Base-by-base conservation (phyloP, 2,888 invertebrate species). In the Netelia fuscicornis region DNA sequence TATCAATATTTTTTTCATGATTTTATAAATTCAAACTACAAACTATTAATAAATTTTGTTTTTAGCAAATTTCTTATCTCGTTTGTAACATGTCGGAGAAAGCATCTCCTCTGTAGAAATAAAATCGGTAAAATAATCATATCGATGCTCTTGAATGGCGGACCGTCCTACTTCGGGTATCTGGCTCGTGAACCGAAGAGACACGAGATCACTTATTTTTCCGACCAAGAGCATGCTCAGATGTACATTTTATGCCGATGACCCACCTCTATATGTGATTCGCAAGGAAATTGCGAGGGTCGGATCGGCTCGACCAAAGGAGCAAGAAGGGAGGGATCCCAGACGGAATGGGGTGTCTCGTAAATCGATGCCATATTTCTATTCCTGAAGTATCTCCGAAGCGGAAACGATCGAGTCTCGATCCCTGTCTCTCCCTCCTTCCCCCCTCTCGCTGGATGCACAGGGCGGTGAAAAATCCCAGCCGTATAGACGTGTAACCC, bases 341-440 rank as follows among this genome's bases (percentile, higher is more conserved):
- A 37, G 58, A 77, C 11, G 58, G 44, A 13, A 44, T 23, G 48
- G 37, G 71, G 56, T 65, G 54, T 81, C 70, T 81, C 74, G 74
- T 81, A 78, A 70, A 81, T 84, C 64, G 74, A 78, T 78, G 62
- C 68, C 74, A 78, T 83, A 83, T 83, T 78, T 78, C 56, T 77
- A 58, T 56, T 84, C 77, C 64, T 64, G 74, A 75, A 84, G 64
- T 68, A 85, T 82, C 75, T 60, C 44, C 75, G 85, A 67, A 76
- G 71, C 67, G 82, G 56, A 85, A 82, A 75, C 56, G 54, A 82
- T 67, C 67, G 60, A 42, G 44, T 71, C 64, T 54, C 44, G 6
- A 13, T n/a, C 30, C n/a, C 13, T 10, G 25, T 20, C 58, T 20
- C 20, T 58, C 20, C 9, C 62, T 30, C 68, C 6, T 6, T 5